Evolutionary conservation across 2,113 vertebrate genomes (phyloP).

Genomic region (Labeo catla): DNA sequence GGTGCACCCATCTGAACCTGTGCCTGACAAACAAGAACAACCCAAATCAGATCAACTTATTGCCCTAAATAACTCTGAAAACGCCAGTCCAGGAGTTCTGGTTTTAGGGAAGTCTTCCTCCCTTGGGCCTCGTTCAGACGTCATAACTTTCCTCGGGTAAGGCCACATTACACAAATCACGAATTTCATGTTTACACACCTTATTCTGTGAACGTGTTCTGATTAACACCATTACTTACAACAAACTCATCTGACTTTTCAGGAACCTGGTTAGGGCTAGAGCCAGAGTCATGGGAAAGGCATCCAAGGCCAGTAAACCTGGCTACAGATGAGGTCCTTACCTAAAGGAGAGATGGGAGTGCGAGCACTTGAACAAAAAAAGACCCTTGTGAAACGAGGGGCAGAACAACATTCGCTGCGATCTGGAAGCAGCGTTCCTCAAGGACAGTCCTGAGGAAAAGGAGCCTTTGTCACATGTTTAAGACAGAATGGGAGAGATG

Average conservation of each 20-base stretch:
- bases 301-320: conserved; percentile 3
- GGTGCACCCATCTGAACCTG: conserved; percentile 25
- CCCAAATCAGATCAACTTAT: conserved; percentile 8
- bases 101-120: conserved; percentile 20
- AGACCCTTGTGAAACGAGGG: conserved; percentile 52
- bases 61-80: not conserved
- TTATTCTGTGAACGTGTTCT: not conserved
- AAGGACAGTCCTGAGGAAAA: conserved; percentile 53
- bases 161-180: not conserved
- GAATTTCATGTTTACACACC: not conserved
- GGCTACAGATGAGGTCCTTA: conserved; percentile 52
- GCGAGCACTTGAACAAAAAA: conserved; percentile 71
- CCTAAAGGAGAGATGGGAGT: conserved; percentile 40
- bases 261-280: conserved; percentile 50
- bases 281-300: conserved; percentile 28
- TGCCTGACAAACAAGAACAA: not conserved
- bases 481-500: not conserved
- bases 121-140: conserved; percentile 31
- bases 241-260: conserved; percentile 2
- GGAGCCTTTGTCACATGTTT: not conserved
- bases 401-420: conserved; percentile 40
- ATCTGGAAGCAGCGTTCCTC: conserved; percentile 21
- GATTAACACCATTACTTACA: not conserved
- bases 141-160: conserved; percentile 67
- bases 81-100: conserved; percentile 23